A percentile compares a stretch with the other conserved stretches of the same genome.
Evolutionary conservation across 2,797 vertebrate species (phyloP).

Genomic region (Picus viridis): DNA sequence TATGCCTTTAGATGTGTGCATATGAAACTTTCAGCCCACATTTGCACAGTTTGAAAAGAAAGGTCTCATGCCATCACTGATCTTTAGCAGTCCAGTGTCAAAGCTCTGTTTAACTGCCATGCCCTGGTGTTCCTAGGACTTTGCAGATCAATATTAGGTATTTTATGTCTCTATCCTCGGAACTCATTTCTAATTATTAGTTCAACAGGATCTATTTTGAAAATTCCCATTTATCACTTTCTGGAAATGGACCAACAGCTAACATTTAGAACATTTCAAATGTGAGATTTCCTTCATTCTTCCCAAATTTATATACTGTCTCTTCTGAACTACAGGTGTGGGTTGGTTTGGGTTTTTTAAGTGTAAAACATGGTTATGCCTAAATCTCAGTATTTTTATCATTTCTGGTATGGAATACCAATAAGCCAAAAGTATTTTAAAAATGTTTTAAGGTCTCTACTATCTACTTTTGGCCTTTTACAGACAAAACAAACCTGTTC

Average conservation of each 20-base stretch:
- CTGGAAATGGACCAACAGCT: neutral
- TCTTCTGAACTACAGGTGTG: neutral
- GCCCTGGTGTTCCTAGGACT: neutral
- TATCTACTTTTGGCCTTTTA: neutral
- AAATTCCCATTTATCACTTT: neutral
- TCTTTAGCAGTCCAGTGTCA: neutral
- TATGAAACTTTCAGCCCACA: neutral
- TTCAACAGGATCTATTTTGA: neutral
- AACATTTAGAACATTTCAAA: neutral
- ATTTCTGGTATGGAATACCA: neutral
- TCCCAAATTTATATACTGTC: neutral
- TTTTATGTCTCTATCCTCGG: neutral
- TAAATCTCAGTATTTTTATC: neutral
- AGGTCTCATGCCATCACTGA: accelerated
- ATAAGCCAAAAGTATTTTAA: neutral
- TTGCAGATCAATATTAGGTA: neutral
- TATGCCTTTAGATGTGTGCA: neutral
- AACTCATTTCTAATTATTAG: neutral
- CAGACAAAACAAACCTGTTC: neutral
- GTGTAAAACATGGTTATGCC: neutral
- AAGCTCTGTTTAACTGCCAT: neutral
- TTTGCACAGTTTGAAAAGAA: neutral
- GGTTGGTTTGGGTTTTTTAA: neutral
- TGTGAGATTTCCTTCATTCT: neutral
- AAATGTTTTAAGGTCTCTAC: neutral